Conservation (phyloP, 2,888 invertebrate genomes). For the Zhuqinia jingwanae region DNA sequence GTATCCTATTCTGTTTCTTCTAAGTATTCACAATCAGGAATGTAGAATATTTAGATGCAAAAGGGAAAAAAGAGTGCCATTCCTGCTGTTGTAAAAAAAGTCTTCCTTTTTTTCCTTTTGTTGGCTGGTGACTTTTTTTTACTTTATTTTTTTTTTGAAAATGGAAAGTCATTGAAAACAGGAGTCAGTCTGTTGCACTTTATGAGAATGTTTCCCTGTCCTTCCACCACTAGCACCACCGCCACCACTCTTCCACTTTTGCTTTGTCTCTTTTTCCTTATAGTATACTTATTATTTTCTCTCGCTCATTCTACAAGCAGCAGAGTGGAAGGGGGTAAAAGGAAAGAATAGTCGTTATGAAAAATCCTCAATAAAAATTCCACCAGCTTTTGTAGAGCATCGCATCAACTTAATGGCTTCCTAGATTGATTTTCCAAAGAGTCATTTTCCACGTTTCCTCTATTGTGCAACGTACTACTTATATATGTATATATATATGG, state of each 20-base stretch:
- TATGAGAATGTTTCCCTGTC: constrained; percentile 75
- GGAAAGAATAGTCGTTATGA: constrained; percentile 77
- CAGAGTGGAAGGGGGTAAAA: constrained; percentile 57
- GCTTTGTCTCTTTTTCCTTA: constrained; percentile 56
- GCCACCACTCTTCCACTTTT: constrained; percentile 47
- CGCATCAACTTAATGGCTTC: constrained; percentile 78
- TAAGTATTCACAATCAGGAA: constrained; percentile 2
- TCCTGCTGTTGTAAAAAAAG: constrained; percentile 14
- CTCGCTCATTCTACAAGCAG: constrained; percentile 11
- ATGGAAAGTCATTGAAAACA: constrained; percentile 76
- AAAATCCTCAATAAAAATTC: constrained; percentile 79
- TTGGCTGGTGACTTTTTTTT: constrained; percentile 64
- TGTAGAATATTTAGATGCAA: constrained; percentile 53
- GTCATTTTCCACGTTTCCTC: constrained; percentile 76
- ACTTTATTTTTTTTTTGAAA: constrained; percentile 60
- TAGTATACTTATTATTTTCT: neutral
- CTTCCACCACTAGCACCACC: neutral
- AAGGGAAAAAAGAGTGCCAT: too few relatives aligned
- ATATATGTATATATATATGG: neutral
- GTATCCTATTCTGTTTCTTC: neutral
- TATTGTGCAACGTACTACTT: constrained; percentile 66
- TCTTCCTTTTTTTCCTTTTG: constrained; percentile 58
- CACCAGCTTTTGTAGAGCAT: constrained; percentile 75
- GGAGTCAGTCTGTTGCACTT: constrained; percentile 77
- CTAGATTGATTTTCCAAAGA: constrained; percentile 79